phyloP scores from a whole-genome alignment of 2,797 vertebrate species.

The Schizopygopsis pylzovi region DNA sequence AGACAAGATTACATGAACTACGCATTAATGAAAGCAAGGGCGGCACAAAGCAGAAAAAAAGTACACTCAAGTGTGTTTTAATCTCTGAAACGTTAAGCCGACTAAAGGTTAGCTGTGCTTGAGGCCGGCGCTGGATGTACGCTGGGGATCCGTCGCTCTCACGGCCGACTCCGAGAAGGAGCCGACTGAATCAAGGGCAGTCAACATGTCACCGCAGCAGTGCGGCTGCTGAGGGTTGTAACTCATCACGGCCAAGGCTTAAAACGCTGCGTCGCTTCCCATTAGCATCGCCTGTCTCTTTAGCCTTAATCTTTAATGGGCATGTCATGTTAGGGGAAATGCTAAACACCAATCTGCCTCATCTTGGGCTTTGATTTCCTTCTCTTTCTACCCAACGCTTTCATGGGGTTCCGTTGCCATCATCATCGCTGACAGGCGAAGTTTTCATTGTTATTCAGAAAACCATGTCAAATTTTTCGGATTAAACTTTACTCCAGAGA shows the following conservation, averaged over 20 bases:
- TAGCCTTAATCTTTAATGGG: slow-evolving; percentile 60
- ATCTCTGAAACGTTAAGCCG: slow-evolving; percentile 59
- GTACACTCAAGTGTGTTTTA: slow-evolving; percentile 49
- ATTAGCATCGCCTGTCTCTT: slow-evolving; percentile 59
- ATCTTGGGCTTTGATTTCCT: slow-evolving; percentile 50
- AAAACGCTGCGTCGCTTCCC: slow-evolving; percentile 48
- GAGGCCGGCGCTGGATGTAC: slow-evolving; percentile 34
- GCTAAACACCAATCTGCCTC: slow-evolving; percentile 53
- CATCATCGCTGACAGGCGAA: slow-evolving; percentile 38
- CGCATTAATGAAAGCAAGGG: slow-evolving; percentile 39
- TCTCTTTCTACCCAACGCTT: slow-evolving; percentile 27
- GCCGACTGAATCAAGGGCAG: slow-evolving; percentile 47
- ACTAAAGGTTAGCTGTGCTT: slow-evolving; percentile 55
- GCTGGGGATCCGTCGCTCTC: slow-evolving; percentile 21
- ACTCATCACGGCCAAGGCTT: slow-evolving; percentile 46
- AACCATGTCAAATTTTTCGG: slow-evolving; percentile 11
- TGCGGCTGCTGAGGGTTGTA: slow-evolving; percentile 41
- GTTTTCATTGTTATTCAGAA: slow-evolving; percentile 45
- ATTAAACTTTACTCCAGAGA: slow-evolving; percentile 32
- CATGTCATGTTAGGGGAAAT: slow-evolving; percentile 57
- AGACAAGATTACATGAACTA: slow-evolving; percentile 52
- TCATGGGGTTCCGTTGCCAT: not conserved
- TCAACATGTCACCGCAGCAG: slow-evolving; percentile 43
- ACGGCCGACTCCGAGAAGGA: not conserved
- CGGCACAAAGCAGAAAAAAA: slow-evolving; percentile 45